Base-by-base conservation (phyloP, 2,113 vertebrate species). In the Syrmaticus mikado region DNA sequence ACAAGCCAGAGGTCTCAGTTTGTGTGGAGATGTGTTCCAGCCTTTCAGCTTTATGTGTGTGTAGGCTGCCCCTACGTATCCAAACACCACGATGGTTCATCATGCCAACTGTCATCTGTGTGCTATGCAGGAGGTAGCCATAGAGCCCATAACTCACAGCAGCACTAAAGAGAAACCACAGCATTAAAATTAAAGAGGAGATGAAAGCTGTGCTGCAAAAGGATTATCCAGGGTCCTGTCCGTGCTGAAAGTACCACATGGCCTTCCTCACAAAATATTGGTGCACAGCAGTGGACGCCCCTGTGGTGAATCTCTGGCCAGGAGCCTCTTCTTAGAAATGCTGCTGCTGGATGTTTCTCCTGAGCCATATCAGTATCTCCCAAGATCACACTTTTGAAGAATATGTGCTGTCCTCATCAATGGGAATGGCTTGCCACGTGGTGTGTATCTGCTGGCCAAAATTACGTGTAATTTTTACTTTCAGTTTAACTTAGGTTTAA, bases 401-500 rank as follows among this genome's bases (percentile, higher is more conserved):
- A 22, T 13, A 0, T 22, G 1, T 70, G 32, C 21, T 66, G 61
- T 58, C 9, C 11, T 57, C 46, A 3, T 9, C 34, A 20, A 11
- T 1, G 4, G 25, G 21, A 62, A n/a, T 2, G 22, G 38, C 40
- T 79, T 76, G 77, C 52, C 11, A 8, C 34, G 5, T 36, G 20
- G 38, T 66, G 46, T 43, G 40, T 20, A 41, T 57, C 52, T 76
- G 57, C 58, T 43, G n/a, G 57, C 22, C 74, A 91, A 84, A 95
- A 93, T 66, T 21, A 60, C 72, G 40, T 82, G 38, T 68, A 58
- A 88, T 95, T 96, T 96, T 97, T 95, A 94, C 90, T 97, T 97
- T 96, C 92, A 66, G 90, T 95, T 91, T 82, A 95, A 96, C 93
- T 89, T 92, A 17, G 74, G 80, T 95, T 95, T 95, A 96, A 93